A percentile compares a stretch with the other conserved stretches of the same genome.
Conservation (phyloP, 2,113 vertebrate genomes). For the Neodon shergylaensis region DNA sequence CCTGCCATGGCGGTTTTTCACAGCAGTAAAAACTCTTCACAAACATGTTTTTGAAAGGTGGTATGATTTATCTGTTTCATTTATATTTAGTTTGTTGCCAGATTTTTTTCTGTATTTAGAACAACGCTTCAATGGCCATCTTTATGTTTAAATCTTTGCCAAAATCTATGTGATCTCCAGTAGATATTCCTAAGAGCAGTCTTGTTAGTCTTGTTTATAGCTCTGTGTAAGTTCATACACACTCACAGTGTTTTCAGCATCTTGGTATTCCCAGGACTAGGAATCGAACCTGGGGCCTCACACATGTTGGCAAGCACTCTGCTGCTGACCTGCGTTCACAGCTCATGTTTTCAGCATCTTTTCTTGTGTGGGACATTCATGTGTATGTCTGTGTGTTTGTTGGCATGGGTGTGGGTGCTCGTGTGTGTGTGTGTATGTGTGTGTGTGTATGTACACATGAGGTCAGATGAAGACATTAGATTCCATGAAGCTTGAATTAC, state of each 20-base stretch:
- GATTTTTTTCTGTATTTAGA: background rate
- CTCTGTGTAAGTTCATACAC: background rate
- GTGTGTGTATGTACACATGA: background rate
- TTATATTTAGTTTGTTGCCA: background rate
- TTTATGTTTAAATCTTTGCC: slow-evolving; percentile 2
- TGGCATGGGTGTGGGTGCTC: background rate
- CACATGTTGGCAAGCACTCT: background rate
- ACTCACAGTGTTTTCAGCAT: background rate
- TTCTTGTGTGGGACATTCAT: background rate
- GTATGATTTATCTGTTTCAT: background rate
- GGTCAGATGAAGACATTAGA: background rate
- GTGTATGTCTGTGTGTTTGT: background rate
- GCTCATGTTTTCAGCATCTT: background rate
- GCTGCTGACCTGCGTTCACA: background rate
- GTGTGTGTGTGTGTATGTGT: background rate
- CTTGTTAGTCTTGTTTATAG: background rate
- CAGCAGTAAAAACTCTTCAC: background rate
- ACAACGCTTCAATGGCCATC: background rate
- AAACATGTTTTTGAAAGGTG: slow-evolving; percentile 37
- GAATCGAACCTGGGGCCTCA: background rate
- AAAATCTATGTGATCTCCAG: background rate
- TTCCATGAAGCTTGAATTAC: background rate
- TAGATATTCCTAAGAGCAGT: background rate
- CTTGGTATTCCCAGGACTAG: background rate
- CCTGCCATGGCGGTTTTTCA: background rate